These are phyloP conservation scores for Mycalesis mineus DNA, from an alignment of 2,888 invertebrate genomes.

Conservation along the genomic window DNA sequence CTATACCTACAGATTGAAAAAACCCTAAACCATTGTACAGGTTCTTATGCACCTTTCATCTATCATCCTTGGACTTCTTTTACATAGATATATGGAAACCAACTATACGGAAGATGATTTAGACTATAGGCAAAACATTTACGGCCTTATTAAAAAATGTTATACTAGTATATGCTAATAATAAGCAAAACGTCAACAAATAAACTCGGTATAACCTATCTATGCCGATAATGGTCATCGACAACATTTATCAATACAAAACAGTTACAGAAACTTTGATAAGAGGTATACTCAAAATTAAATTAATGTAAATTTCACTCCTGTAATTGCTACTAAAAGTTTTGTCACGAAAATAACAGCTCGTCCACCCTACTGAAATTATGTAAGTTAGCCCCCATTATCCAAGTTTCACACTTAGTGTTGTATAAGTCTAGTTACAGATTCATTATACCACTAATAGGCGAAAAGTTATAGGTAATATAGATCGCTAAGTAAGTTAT, in stretches of 20 bases:
- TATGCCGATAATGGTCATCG: background rate
- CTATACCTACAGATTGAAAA: too few relatives aligned
- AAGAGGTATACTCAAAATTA: constrained; percentile 53
- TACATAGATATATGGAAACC: too few relatives aligned
- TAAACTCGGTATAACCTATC: background rate
- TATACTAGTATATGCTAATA: too few relatives aligned
- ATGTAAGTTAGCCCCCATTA: constrained; percentile 16
- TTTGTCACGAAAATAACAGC: constrained; percentile 19
- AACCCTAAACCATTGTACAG: too few relatives aligned
- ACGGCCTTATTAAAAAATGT: too few relatives aligned
- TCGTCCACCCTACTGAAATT: background rate
- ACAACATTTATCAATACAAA: background rate
- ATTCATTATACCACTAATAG: background rate
- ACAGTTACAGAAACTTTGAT: constrained; percentile 68
- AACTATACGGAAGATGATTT: too few relatives aligned
- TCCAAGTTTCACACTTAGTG: constrained; percentile 23
- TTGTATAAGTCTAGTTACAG: background rate
- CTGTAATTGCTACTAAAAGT: constrained; percentile 11
- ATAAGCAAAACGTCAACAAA: too few relatives aligned
- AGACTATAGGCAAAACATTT: too few relatives aligned
- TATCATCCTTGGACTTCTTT: too few relatives aligned
- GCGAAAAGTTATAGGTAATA: too few relatives aligned
- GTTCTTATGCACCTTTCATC: too few relatives aligned
- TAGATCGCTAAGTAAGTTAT: too few relatives aligned
- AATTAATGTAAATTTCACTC: constrained; percentile 1